Evolutionary conservation across 2,113 vertebrate genomes (phyloP), one percentile per base, ranked within the genome.

Genomic region (Picathartes gymnocephalus): DNA sequence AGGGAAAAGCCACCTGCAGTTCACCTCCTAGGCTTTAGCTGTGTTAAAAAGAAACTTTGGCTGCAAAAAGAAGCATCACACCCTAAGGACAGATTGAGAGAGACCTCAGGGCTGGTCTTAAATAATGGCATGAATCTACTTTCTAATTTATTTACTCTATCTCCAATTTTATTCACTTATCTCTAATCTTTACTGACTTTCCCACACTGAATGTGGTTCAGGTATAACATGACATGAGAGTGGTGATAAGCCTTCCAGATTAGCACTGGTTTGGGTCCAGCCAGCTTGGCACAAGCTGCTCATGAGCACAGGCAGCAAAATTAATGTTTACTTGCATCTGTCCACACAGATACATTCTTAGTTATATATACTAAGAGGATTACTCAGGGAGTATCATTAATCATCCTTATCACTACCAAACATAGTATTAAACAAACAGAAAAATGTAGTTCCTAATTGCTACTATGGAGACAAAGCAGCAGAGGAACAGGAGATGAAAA

Each of bases 401-500:
- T 95, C 81, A 93, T 88, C 85, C 90, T 95, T 91, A 95, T 91
- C 48, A 4, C 74, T 62, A 91, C 50, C 69, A 91, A 95, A 91
- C 85, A 51, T 40, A 88, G 91, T 62, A 72, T 93, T 71, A 86
- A 95, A 73, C 76, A 71, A 45, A 70, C 4, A 92, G 20, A 80
- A 88, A 91, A 92, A 89, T 40, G 62, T 66, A 51, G 69, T 53
- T 94, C 60, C 82, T 95, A 96, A 90, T 95, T 95, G 94, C 93
- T 92, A 7, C 64, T 88, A 56, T 71, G 51, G 79, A 95, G 82
- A 95, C 90, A 84, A 96, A 90, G 76, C 30, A 94, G 83, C 30
- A 81, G 68, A 92, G 39, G 45, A 81, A 71, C 9, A 70, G 25
- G 27, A 94, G 74, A 91, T 37, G 45, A 95, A 87, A 96, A 90